Conservation (phyloP, 2,113 vertebrate species). For the Gobio gobio region DNA sequence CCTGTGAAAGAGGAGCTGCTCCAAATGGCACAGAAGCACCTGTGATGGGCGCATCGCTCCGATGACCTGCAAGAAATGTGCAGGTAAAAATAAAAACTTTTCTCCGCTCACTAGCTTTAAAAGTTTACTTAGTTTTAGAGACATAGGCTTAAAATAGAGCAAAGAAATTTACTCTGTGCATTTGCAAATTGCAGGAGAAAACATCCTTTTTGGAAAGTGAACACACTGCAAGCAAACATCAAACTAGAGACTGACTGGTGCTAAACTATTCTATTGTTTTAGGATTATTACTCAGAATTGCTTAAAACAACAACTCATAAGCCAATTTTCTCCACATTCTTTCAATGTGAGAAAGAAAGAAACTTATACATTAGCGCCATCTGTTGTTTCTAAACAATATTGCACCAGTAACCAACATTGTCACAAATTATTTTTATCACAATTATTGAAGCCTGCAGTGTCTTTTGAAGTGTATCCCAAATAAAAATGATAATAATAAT, state of each 20-base stretch:
- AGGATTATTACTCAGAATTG: neutral
- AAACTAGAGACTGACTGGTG: neutral
- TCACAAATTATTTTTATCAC: neutral
- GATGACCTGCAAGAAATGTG: neutral
- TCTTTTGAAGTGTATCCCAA: neutral
- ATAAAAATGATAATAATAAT: neutral
- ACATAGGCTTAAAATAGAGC: neutral
- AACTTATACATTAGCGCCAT: neutral
- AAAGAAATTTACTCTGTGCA: no score
- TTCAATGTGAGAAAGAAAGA: no score
- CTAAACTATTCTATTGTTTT: neutral
- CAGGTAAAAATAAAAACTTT: constrained; percentile 11
- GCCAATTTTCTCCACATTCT: no score
- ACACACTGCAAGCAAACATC: neutral
- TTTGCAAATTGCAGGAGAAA: neutral
- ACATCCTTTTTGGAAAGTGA: neutral
- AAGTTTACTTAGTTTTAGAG: neutral
- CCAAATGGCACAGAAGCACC: constrained; percentile 15
- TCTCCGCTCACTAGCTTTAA: neutral
- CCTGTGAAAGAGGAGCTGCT: neutral
- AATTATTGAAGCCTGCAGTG: neutral
- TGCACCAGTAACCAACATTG: neutral
- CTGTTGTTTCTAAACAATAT: constrained; percentile 1
- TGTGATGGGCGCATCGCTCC: neutral
- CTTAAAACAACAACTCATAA: neutral